Percentiles rank a stretch among this genome's conserved stretches.
Evolutionary conservation across 2,888 invertebrate genomes (phyloP).

Genomic region (Catotricha subobsoleta): DNA sequence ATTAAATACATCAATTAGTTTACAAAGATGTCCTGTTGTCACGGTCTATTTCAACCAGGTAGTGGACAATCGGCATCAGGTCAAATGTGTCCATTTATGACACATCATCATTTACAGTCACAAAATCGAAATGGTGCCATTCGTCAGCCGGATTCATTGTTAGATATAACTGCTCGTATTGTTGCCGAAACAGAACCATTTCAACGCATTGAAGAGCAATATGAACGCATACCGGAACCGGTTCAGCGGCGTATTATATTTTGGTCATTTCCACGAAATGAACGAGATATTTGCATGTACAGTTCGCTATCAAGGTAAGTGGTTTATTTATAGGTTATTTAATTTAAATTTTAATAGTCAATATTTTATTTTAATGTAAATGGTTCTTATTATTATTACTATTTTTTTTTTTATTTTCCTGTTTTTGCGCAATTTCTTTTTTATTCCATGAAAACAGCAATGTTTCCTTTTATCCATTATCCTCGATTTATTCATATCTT

Average conservation of each 20-base stretch:
- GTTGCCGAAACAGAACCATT: conserved; percentile 73
- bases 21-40: conserved; percentile 8
- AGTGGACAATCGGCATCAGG: conserved; percentile 1
- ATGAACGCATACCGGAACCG: conserved; percentile 74
- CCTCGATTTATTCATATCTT: too few relatives aligned
- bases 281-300: conserved; percentile 79
- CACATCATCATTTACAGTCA: conserved; percentile 3
- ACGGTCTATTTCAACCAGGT: conserved; percentile 7
- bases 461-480: too few relatives aligned
- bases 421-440: too few relatives aligned
- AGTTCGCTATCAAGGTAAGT: conserved; percentile 46
- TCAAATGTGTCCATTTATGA: conserved; percentile 7
- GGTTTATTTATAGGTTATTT: too few relatives aligned
- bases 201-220: conserved; percentile 71
- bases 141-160: conserved; percentile 44
- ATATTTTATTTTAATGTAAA: too few relatives aligned
- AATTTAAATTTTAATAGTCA: too few relatives aligned
- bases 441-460: too few relatives aligned
- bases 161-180: conserved; percentile 67
- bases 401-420: too few relatives aligned
- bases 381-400: too few relatives aligned
- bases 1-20: too few relatives aligned
- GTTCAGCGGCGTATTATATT: conserved; percentile 73
- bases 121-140: neutral
- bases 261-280: conserved; percentile 78